Evolutionary conservation across 2,113 vertebrate genomes (phyloP).

Genomic region (Pardalotus punctatus): DNA sequence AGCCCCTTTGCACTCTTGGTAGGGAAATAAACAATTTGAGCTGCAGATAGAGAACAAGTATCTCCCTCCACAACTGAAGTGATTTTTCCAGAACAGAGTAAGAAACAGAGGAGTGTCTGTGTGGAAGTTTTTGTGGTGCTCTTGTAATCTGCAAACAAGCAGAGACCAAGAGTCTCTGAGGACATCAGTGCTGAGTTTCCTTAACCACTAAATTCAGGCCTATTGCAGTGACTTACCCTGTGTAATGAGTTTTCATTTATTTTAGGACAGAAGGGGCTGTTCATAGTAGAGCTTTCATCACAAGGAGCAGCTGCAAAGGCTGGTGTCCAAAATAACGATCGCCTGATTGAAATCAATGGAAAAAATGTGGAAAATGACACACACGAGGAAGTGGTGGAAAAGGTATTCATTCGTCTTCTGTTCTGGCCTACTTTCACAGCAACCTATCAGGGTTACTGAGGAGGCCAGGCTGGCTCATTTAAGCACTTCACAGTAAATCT

Average conservation of each 20-base stretch:
- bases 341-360: slow-evolving; percentile 88
- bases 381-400: slow-evolving; percentile 82
- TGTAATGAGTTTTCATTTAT: slow-evolving; percentile 6
- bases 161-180: not conserved
- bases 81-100: not conserved
- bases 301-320: slow-evolving; percentile 82
- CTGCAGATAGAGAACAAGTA: not conserved
- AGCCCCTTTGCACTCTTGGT: not conserved
- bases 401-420: slow-evolving; percentile 65
- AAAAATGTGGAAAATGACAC: slow-evolving; percentile 79
- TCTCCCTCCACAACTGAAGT: not conserved
- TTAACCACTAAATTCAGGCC: not conserved
- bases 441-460: not conserved
- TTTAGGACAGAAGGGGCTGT: slow-evolving; percentile 80
- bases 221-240: not conserved
- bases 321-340: slow-evolving; percentile 81
- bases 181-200: not conserved
- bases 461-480: not conserved
- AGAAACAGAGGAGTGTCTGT: not conserved
- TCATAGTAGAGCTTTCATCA: slow-evolving; percentile 77
- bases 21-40: not conserved
- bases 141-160: not conserved
- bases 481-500: not conserved
- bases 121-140: not conserved
- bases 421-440: not conserved